Conservation (phyloP, 2,888 invertebrate species). For the Calameuta idolon region DNA sequence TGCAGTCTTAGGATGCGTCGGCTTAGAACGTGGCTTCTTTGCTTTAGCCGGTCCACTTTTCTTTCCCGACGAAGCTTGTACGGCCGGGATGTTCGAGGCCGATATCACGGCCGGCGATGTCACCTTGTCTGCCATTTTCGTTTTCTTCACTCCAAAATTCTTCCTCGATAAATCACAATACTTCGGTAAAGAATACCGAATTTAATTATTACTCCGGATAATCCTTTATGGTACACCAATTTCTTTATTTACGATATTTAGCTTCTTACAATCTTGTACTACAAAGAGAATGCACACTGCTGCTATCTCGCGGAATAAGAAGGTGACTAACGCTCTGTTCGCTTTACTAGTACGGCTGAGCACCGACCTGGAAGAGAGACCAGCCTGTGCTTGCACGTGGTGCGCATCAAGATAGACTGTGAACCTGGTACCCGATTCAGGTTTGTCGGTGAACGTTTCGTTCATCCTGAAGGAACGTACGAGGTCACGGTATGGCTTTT, state of each 20-base stretch:
- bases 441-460: neutral
- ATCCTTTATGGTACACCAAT: too few relatives aligned
- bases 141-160: too few relatives aligned
- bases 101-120: constrained; percentile 16
- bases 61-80: constrained; percentile 12
- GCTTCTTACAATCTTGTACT: too few relatives aligned
- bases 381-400: neutral
- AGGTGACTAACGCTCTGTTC: too few relatives aligned
- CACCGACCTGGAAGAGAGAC: constrained; percentile 58
- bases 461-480: too few relatives aligned
- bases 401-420: neutral
- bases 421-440: neutral
- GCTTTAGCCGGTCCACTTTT: constrained; percentile 32
- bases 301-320: neutral
- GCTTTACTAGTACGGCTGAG: constrained; percentile 1
- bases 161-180: too few relatives aligned
- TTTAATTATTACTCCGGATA: too few relatives aligned
- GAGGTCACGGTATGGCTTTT: too few relatives aligned
- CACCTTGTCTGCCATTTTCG: constrained; percentile 22
- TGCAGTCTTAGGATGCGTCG: constrained; percentile 68
- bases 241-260: too few relatives aligned
- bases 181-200: too few relatives aligned
- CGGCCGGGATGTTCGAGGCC: constrained; percentile 14
- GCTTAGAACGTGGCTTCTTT: constrained; percentile 70
- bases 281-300: neutral